Evolutionary conservation across 2,888 invertebrate genomes (phyloP).

Genomic region (Scaptomyza caliginosa): DNA sequence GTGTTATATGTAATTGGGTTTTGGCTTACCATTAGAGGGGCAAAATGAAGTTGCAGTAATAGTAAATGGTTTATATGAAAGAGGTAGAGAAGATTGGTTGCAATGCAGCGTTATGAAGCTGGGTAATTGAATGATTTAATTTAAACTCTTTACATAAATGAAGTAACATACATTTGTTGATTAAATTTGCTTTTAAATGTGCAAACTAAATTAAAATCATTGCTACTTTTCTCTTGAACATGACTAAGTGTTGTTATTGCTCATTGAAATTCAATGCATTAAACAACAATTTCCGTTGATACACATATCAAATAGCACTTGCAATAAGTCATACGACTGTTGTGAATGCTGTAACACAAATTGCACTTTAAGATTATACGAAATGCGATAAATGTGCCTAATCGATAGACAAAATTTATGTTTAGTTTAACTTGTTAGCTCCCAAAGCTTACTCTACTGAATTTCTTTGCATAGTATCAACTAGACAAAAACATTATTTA

Average conservation of each 20-base stretch:
- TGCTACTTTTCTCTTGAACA: too few species aligned
- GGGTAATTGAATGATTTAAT: background rate
- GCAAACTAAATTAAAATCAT: too few species aligned
- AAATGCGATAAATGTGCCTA: constrained; percentile 2
- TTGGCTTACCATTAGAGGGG: background rate
- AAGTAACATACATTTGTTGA: too few species aligned
- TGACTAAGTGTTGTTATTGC: too few species aligned
- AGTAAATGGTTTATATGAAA: background rate
- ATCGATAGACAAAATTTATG: constrained; percentile 8
- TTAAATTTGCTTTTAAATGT: too few species aligned
- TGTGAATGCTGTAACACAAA: background rate
- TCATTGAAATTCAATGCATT: background rate
- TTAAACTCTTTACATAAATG: too few species aligned
- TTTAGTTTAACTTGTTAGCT: constrained; percentile 17
- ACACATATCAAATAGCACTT: background rate
- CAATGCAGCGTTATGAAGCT: background rate
- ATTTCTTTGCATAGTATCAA: background rate
- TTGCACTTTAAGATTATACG: background rate
- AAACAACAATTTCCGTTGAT: background rate
- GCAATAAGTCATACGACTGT: background rate
- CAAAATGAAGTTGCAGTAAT: background rate
- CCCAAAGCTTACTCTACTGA: background rate
- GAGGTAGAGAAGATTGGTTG: background rate
- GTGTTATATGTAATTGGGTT: constrained; percentile 41
- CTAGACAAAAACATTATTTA: constrained; percentile 30